These are phyloP conservation scores for Merluccius polli DNA, from an alignment of 2,797 vertebrate species.

Conservation along the genomic window DNA sequence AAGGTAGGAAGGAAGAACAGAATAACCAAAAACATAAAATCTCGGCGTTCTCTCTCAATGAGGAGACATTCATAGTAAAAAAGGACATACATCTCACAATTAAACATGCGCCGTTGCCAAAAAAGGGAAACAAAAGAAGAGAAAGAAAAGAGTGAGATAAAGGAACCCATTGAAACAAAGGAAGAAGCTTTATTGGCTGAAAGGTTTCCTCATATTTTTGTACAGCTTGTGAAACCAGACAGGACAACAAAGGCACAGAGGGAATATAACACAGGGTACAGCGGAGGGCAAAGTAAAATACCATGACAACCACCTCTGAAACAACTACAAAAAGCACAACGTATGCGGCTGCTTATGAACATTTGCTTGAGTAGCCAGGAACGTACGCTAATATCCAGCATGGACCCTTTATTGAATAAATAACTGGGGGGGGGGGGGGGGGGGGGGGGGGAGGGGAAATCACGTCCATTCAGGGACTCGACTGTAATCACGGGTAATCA, in stretches of 20 bases:
- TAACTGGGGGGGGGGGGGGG: neutral
- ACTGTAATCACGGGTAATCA: neutral
- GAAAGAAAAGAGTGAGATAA: conserved; percentile 45
- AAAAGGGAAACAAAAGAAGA: conserved; percentile 51
- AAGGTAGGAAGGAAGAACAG: conserved; percentile 27
- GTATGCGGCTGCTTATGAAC: too few species aligned
- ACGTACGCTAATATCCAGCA: neutral
- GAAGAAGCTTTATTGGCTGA: neutral
- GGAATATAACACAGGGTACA: neutral
- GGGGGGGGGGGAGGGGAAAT: too few species aligned
- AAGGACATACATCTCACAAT: conserved; percentile 21
- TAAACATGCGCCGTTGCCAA: conserved; percentile 47
- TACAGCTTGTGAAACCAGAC: neutral
- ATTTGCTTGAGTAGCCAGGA: too few species aligned
- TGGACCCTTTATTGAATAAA: neutral
- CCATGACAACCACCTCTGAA: neutral
- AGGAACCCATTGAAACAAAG: neutral
- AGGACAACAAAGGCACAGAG: neutral
- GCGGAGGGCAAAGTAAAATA: neutral
- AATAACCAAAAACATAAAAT: conserved; percentile 19
- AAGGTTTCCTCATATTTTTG: conserved; percentile 5
- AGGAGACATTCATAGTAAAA: conserved; percentile 19
- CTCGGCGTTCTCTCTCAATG: conserved; percentile 27
- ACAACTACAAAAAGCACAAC: neutral
- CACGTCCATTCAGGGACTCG: too few species aligned